These are phyloP conservation scores for Gastrophryne carolinensis DNA, from an alignment of 2,797 vertebrate species.

Conservation along the genomic window DNA sequence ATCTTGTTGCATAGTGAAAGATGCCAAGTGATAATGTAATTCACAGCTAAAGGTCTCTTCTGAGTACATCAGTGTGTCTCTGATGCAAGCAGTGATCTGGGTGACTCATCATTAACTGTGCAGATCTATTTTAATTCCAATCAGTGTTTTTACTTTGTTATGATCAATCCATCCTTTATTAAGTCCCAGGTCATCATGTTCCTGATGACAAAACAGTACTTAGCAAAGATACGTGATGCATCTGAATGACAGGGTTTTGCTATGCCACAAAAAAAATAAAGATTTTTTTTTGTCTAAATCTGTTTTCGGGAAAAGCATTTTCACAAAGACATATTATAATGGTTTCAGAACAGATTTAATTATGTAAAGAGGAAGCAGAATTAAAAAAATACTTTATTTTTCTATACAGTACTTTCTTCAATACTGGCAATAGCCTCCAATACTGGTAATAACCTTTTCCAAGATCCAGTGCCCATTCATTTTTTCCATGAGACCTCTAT, in stretches of 20 bases:
- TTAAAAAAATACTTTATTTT: too few species aligned
- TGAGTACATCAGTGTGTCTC: neutral
- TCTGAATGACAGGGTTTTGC: constrained; percentile 5
- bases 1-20: neutral
- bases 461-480: too few species aligned
- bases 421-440: too few species aligned
- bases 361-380: too few species aligned
- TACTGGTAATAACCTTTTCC: too few species aligned
- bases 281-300: too few species aligned
- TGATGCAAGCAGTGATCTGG: neutral
- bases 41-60: neutral
- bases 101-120: constrained; percentile 5
- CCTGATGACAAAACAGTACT: constrained; percentile 12
- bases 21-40: neutral
- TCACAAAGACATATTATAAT: too few species aligned
- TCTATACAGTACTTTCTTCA: too few species aligned
- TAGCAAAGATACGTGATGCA: constrained; percentile 11
- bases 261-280: neutral
- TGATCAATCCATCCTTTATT: constrained; percentile 12
- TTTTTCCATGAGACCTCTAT: too few species aligned
- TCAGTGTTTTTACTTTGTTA: neutral
- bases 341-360: too few species aligned
- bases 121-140: constrained; percentile 1
- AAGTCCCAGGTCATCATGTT: constrained; percentile 22
- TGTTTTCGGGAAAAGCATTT: too few species aligned